phyloP scores from a whole-genome alignment of 2,113 vertebrate genomes.

The Rhabdornis inornatus region DNA sequence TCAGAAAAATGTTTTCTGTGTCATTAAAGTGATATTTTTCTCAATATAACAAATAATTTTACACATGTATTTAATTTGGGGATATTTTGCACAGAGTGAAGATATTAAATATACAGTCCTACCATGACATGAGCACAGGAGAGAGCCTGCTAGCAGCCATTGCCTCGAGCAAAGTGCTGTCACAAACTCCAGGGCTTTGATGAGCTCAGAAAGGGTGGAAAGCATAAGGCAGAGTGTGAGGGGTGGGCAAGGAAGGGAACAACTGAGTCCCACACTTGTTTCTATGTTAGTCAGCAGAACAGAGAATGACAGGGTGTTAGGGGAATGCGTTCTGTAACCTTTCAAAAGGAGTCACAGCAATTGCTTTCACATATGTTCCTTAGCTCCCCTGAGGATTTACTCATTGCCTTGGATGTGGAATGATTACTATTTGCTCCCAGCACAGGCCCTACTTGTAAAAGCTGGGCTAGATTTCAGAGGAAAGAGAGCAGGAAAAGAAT shows the following conservation, averaged over 20 bases:
- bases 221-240: background rate
- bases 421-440: background rate
- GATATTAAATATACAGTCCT: background rate
- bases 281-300: constrained; percentile 5
- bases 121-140: background rate
- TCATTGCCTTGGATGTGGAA: background rate
- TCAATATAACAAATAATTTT: background rate
- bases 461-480: background rate
- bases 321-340: constrained; percentile 1
- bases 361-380: constrained; percentile 17
- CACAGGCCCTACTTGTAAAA: background rate
- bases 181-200: constrained; percentile 1
- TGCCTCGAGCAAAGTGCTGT: background rate
- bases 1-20: background rate
- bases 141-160: background rate
- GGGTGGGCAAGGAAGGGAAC: background rate
- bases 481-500: background rate
- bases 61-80: background rate
- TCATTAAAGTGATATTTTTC: background rate
- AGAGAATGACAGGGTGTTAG: background rate
- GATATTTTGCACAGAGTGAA: background rate
- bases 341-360: constrained; percentile 32
- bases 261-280: background rate
- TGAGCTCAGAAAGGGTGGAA: background rate
- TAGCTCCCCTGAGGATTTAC: background rate